Evolutionary conservation across 2,888 invertebrate species (phyloP).

Genomic region (Byasa hedistus): DNA sequence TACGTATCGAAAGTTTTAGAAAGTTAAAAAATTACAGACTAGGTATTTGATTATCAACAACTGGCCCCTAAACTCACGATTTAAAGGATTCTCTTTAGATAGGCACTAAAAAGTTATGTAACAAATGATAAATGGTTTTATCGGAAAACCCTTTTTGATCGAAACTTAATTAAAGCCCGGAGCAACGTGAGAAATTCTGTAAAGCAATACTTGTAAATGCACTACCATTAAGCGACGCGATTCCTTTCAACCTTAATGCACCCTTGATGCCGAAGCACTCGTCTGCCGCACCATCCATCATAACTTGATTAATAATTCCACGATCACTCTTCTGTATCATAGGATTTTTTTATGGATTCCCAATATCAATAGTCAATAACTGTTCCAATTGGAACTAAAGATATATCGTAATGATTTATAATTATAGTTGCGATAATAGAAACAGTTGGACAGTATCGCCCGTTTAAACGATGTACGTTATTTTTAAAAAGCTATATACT

Average conservation of each 20-base stretch:
- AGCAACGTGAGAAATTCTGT: not conserved
- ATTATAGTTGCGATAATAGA: no score
- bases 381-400: not conserved
- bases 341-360: not conserved
- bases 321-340: not conserved
- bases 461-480: no score
- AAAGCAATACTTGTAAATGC: not conserved
- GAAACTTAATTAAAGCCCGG: not conserved
- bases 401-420: not conserved
- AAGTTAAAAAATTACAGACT: no score
- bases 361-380: not conserved
- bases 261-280: not conserved
- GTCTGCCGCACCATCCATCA: not conserved
- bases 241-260: constrained; percentile 9
- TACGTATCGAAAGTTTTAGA: no score
- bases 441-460: no score
- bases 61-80: no score
- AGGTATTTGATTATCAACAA: no score
- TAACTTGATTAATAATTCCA: not conserved
- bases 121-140: no score
- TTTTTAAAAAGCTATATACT: no score
- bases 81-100: no score
- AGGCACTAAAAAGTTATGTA: no score
- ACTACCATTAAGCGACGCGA: constrained; percentile 6
- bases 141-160: not conserved